phyloP scores from a whole-genome alignment of 23 tunicate species.

The Clavelina lepadiformis region DNA sequence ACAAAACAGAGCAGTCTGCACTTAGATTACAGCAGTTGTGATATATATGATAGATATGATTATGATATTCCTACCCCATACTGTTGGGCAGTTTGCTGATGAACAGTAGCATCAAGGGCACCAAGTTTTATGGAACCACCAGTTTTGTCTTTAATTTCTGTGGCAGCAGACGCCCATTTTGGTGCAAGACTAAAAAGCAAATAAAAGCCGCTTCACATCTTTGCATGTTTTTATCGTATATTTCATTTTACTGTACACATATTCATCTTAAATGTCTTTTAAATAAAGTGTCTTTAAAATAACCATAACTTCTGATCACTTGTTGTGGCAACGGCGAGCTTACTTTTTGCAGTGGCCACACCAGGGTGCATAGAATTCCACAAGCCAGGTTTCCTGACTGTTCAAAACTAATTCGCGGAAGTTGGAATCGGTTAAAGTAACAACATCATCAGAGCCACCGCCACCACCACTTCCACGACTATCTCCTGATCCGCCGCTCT shows the following conservation, averaged over 20 bases:
- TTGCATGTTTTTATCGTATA: too few species aligned
- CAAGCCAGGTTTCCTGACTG: constrained; percentile 95
- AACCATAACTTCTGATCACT: too few species aligned
- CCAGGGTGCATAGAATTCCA: constrained; percentile 99
- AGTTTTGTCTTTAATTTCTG: constrained; percentile 59
- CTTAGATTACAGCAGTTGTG: neutral
- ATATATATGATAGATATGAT: neutral
- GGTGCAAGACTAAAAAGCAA: constrained; percentile 87
- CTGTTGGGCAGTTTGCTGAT: constrained; percentile 58
- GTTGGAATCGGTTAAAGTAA: constrained; percentile 91
- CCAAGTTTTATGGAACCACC: constrained; percentile 87
- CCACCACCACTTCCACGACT: constrained; percentile 21
- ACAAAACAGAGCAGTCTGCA: neutral
- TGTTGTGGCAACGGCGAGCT: too few species aligned
- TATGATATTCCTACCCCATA: constrained; percentile 66
- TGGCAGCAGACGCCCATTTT: constrained; percentile 92
- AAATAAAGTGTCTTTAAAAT: too few species aligned
- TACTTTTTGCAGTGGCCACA: constrained; percentile 99
- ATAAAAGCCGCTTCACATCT: too few species aligned
- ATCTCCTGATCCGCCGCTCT: constrained; percentile 36
- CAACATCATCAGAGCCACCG: constrained; percentile 61
- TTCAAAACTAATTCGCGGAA: constrained; percentile 79
- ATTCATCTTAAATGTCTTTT: too few species aligned
- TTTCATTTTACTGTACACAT: too few species aligned
- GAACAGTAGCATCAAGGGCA: constrained; percentile 89